A percentile compares a stretch with the other conserved stretches of the same genome.
Evolutionary conservation across 2,113 vertebrate genomes (phyloP).

Genomic region (Catharus minimus): DNA sequence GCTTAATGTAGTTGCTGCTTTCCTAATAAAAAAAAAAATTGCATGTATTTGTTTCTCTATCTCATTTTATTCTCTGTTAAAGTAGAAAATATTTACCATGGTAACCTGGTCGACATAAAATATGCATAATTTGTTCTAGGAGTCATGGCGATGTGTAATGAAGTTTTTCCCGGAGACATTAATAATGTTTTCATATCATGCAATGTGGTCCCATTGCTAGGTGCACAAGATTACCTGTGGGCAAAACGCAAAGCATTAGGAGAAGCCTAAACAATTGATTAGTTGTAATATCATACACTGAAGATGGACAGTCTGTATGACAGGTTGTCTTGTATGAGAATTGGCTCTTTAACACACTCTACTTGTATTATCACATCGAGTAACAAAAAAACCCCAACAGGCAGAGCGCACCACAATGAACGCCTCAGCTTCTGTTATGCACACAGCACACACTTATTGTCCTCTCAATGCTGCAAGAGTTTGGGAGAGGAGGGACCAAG

Average conservation of each 20-base stretch:
- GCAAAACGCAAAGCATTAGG: slow-evolving; percentile 31
- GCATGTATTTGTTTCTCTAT: background rate
- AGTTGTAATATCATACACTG: background rate
- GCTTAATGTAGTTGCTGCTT: background rate
- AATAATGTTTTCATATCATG: background rate
- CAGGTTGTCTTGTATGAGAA: background rate
- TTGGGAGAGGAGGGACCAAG: background rate
- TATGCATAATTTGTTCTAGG: slow-evolving; percentile 51
- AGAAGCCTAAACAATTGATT: background rate
- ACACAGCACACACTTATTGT: background rate
- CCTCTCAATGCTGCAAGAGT: background rate
- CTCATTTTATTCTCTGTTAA: slow-evolving; percentile 36
- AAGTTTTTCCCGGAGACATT: background rate
- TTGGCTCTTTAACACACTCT: slow-evolving; percentile 2
- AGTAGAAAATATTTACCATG: slow-evolving; percentile 47
- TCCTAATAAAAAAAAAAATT: background rate
- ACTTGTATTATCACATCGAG: background rate
- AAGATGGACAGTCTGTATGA: background rate
- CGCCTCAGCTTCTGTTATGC: background rate
- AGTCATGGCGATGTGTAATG: background rate
- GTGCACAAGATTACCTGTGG: slow-evolving; percentile 11
- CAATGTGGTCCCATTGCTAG: background rate
- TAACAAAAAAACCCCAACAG: background rate
- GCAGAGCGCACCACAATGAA: background rate
- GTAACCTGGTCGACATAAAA: slow-evolving; percentile 54